phyloP scores from a whole-genome alignment of 2,797 vertebrate species.

The Crypturellus tataupa region DNA sequence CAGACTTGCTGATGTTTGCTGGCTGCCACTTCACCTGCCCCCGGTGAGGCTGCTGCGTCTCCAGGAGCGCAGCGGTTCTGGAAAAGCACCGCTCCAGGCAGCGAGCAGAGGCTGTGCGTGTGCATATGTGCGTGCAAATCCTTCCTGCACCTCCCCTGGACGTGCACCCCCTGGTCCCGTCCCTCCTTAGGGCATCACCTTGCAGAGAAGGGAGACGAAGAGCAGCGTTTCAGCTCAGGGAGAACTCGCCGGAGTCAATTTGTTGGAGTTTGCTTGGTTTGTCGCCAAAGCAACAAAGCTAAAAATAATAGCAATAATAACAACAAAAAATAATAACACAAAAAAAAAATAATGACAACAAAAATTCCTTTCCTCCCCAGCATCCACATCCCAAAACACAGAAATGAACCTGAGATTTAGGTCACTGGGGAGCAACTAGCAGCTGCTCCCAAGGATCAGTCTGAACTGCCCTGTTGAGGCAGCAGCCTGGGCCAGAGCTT shows the following conservation, averaged over 20 bases:
- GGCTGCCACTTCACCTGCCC: constrained; percentile 7
- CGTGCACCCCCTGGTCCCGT: background rate
- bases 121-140: background rate
- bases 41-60: background rate
- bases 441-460: background rate
- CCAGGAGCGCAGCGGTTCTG: background rate
- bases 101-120: background rate
- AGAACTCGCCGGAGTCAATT: background rate
- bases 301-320: background rate
- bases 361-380: background rate
- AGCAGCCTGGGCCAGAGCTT: background rate
- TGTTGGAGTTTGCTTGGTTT: background rate
- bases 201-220: background rate
- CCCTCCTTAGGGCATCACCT: background rate
- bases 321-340: background rate
- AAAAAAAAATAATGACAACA: background rate
- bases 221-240: background rate
- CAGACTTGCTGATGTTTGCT: constrained; percentile 48
- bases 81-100: constrained; percentile 32
- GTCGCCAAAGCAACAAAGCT: background rate
- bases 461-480: background rate
- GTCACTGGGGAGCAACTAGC: background rate
- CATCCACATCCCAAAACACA: background rate
- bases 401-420: background rate
- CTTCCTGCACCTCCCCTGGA: background rate